These are phyloP conservation scores for Hypomesus transpacificus DNA, from an alignment of 2,113 vertebrate genomes.

Conservation along the genomic window DNA sequence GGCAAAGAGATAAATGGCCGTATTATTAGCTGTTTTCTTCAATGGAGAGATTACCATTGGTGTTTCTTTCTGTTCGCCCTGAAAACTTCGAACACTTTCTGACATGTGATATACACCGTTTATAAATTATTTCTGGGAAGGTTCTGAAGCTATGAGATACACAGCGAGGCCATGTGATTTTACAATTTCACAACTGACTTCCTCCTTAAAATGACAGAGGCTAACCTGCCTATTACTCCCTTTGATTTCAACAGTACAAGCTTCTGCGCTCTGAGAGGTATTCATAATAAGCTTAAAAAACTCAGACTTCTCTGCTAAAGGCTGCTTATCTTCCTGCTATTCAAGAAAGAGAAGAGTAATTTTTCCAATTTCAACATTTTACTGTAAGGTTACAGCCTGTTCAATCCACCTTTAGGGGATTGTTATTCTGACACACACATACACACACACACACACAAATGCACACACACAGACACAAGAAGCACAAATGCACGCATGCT, in stretches of 20 bases:
- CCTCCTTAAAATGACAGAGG: slow-evolving; percentile 73
- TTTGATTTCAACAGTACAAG: slow-evolving; percentile 72
- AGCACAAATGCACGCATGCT: neutral
- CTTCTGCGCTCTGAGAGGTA: slow-evolving; percentile 71
- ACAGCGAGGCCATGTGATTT: slow-evolving; percentile 66
- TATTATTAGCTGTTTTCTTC: slow-evolving; percentile 57
- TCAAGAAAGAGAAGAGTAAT: slow-evolving; percentile 65
- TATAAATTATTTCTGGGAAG: slow-evolving; percentile 66
- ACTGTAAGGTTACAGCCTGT: slow-evolving; percentile 51
- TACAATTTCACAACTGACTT: slow-evolving; percentile 81
- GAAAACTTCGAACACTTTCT: slow-evolving; percentile 53
- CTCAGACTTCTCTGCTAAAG: slow-evolving; percentile 69
- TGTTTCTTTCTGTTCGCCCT: slow-evolving; percentile 51
- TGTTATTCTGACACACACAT: slow-evolving; percentile 43
- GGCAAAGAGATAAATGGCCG: slow-evolving; percentile 55
- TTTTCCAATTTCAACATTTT: slow-evolving; percentile 73
- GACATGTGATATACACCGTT: slow-evolving; percentile 63
- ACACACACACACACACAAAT: slow-evolving; percentile 32
- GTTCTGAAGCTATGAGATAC: slow-evolving; percentile 64
- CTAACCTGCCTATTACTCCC: slow-evolving; percentile 69
- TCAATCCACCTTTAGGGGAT: slow-evolving; percentile 44
- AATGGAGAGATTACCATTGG: slow-evolving; percentile 60
- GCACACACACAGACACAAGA: neutral
- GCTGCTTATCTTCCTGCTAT: slow-evolving; percentile 72
- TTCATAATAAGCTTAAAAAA: slow-evolving; percentile 76